Base-by-base conservation (phyloP, 2,113 vertebrate genomes). In the Misgurnus anguillicaudatus region DNA sequence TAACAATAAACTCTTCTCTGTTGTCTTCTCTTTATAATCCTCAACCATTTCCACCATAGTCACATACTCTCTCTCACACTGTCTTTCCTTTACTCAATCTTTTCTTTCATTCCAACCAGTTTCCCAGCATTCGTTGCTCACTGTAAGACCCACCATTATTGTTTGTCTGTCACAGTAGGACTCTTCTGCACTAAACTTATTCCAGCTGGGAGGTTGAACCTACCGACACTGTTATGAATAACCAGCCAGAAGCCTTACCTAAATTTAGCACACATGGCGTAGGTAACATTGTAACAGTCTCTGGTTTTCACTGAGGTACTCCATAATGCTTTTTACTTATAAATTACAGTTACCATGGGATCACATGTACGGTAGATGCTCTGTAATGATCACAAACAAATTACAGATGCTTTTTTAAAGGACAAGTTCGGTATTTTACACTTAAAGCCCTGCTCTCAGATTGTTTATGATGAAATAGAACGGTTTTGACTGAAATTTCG, bases 201-300 rank as follows among this genome's bases (percentile, higher is more conserved):
- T 42, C 82, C 71, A 60, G 82, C 75, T 81, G 79, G 14, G 75
- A 84, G 79, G 68, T 75, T 78, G 69, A 84, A 38, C 75, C 64
- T 75, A 78, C 75, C 79, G 78, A 78, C 66, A 84, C 77, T 68
- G 75, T 58, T 39, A 64, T 53, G 61, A 81, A 84, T 81, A 81
- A 75, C 67, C 42, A 42, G 73, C 79, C 36, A 16, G 72, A 48
- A 17, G 42, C 36, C 21, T 63, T 65, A 64, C 78, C 79, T 81
- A 81, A 75, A 78, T 39, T 38, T 31, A 48, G 74, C 13, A 6
- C 36, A 39, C 14, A 7, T 39, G 7, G 9, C 24, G 24, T 3
- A 63, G 48, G 51, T 74, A 47, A 74, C 82, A 84, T 74, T 78
- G 74, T 70, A 77, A 67, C 19, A 38, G 38, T 80, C 77, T 58